Base-by-base conservation (phyloP, 2,113 vertebrate genomes). In the Megaceryle torquata region DNA sequence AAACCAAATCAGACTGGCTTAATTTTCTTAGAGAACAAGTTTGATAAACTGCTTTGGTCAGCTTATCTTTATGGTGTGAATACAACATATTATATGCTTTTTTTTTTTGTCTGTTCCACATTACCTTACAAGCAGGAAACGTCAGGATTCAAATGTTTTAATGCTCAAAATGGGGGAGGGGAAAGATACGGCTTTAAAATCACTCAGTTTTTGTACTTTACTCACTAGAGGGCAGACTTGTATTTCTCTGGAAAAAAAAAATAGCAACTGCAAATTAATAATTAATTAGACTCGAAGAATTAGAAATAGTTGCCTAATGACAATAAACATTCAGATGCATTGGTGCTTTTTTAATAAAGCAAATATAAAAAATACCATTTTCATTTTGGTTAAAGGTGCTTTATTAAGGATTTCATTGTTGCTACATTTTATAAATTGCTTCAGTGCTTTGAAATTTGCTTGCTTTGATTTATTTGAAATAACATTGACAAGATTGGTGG, bases 211-310 rank as follows among this genome's bases (percentile, higher is more conserved):
- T 43, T 35, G 82, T 93, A 86, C 82, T 65, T 24, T 72, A 41
- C 90, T 96, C 97, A 95, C 96, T 97, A 98, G 97, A 96, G 97
- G 97, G 98, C 97, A 97, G 96, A 70, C 82, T 83, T 94, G 91
- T 91, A 89, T 90, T 94, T 68, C 87, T 64, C 21, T 29, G 72
- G 72, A 24, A 50, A 51, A 51, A 57, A 86, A 82, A 60, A 94
- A 96, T 29, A 80, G 48, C n/a, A 72, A 35, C 74, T 79, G 29
- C 33, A 70, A 84, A 69, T 19, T 92, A 77, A 41, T 91, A 79
- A 91, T 82, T 95, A 39, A 90, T 83, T 57, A 75, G 31, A 50
- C 86, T 13, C 26, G 83, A 96, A 70, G 26, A 43, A 60, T 24
- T 31, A 91, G 33, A 80, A n/a, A 71, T 72, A 64, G 24, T 51